Evolutionary conservation across 2,888 invertebrate genomes (phyloP).

Genomic region (Chymomyza procnemis): DNA sequence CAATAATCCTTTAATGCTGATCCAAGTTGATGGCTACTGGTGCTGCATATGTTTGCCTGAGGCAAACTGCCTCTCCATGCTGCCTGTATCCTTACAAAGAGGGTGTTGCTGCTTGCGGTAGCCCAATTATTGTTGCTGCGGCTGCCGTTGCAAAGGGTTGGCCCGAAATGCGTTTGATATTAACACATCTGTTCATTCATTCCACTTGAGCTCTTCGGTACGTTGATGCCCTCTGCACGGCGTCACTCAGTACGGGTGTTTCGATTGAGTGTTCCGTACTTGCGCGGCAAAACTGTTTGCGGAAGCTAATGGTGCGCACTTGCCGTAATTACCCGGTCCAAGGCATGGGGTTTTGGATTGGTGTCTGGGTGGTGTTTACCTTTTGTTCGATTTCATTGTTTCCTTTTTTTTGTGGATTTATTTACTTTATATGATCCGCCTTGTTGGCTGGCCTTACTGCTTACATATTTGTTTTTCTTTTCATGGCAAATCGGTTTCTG

Average conservation of each 20-base stretch:
- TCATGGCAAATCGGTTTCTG: slow-evolving; percentile 62
- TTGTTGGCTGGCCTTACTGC: slow-evolving; percentile 21
- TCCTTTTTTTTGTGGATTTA: slow-evolving; percentile 42
- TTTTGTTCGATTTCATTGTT: slow-evolving; percentile 54
- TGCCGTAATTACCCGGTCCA: slow-evolving; percentile 65
- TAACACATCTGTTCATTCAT: slow-evolving; percentile 78
- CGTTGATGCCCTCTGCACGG: slow-evolving; percentile 13
- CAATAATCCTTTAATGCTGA: slow-evolving; percentile 79
- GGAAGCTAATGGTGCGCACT: slow-evolving; percentile 72
- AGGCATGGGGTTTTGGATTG: not conserved
- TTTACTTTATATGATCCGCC: slow-evolving; percentile 25
- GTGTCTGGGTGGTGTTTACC: slow-evolving; percentile 50
- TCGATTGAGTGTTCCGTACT: slow-evolving; percentile 36
- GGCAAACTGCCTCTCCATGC: slow-evolving; percentile 14
- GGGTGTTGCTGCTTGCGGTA: slow-evolving; percentile 68
- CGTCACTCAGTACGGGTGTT: slow-evolving; percentile 33
- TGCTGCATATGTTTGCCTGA: slow-evolving; percentile 40
- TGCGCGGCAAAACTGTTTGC: slow-evolving; percentile 54
- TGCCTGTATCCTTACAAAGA: slow-evolving; percentile 28
- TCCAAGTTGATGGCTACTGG: slow-evolving; percentile 70
- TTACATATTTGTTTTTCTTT: slow-evolving; percentile 58
- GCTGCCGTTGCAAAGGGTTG: slow-evolving; percentile 65
- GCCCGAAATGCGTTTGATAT: slow-evolving; percentile 74
- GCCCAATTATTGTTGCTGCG: slow-evolving; percentile 61
- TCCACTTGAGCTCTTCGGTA: slow-evolving; percentile 76